Base-by-base conservation (phyloP, 2,888 invertebrate genomes). In the Aspidiotus destructor region DNA sequence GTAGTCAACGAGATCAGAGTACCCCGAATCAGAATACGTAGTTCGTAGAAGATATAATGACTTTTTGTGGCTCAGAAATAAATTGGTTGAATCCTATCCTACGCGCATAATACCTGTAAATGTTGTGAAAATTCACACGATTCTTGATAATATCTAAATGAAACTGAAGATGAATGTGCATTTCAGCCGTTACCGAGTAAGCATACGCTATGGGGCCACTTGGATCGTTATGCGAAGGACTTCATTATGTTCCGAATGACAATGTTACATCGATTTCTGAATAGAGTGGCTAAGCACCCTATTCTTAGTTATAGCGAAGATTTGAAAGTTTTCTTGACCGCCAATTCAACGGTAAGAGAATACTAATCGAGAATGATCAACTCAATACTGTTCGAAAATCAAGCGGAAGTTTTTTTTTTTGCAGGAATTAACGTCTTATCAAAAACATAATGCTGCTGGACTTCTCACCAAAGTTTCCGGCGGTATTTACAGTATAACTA, bases 41-140 rank as follows among this genome's bases (percentile, higher is more conserved):
- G 86, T 86, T 9, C 78, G 85, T 60, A 79, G 86, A 71, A 79
- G 87, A 68, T 87, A 87, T 76, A 87, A 86, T 78, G 87, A 87
- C 76, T 87, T 87, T 74, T 79, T 84, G 65, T 87, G 86, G 86
- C 75, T 87, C 52, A 77, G 85, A 70, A 84, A 85, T 72, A 83
- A 83, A 73, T 77, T 86, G 68, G 80, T 85, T 55, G 84, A 84
- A 72, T 79, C 78, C n/a, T 84, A 85, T 76, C 84, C 84, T 6
- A 84, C 84, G 69, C 85, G 84, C 74, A 81, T 87, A 70, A 81
- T 86, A 71, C 86, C 87, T 60, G 86, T 86, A 78, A 80, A 81
- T 77, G 55, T 42, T 41, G 41, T 55, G 7, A 52, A 17, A 41
- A 8, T 8, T 15, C 7, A 17, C 17, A 41, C 9, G 11, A 40